Percentiles rank a stretch among this genome's conserved stretches.
Evolutionary conservation across 2,113 vertebrate species (phyloP).

Genomic region (Paralichthys olivaceus): DNA sequence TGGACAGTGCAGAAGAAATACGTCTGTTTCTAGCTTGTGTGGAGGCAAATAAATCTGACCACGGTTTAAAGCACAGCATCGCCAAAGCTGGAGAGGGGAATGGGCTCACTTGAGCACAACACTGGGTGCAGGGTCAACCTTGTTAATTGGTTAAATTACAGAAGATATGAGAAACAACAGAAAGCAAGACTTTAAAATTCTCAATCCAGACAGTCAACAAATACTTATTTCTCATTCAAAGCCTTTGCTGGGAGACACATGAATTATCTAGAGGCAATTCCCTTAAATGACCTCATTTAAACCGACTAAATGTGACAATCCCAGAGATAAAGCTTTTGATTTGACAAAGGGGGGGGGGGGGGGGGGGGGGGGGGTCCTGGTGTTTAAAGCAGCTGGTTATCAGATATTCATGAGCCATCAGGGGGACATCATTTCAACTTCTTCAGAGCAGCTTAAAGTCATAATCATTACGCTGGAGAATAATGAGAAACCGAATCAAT

Average conservation of each 20-base stretch:
- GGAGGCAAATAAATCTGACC: slow-evolving; percentile 37
- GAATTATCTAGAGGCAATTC: slow-evolving; percentile 16
- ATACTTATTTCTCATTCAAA: too few species aligned
- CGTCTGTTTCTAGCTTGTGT: slow-evolving; percentile 48
- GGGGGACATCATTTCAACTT: not conserved
- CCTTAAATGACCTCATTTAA: slow-evolving; percentile 8
- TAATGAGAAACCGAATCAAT: slow-evolving; percentile 3
- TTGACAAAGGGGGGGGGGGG: too few species aligned
- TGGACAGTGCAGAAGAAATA: slow-evolving; percentile 38
- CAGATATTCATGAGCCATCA: not conserved
- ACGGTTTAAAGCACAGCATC: not conserved
- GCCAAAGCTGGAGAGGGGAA: not conserved
- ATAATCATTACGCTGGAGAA: not conserved
- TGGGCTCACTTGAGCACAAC: not conserved
- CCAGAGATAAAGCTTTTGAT: not conserved
- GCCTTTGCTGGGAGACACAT: not conserved
- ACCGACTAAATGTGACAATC: not conserved
- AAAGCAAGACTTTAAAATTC: too few species aligned
- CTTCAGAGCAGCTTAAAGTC: not conserved
- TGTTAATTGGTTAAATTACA: not conserved
- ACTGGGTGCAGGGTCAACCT: not conserved
- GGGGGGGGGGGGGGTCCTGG: too few species aligned
- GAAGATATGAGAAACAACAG: not conserved
- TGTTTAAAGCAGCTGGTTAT: slow-evolving; percentile 2
- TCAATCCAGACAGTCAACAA: too few species aligned